These are phyloP conservation scores for Dryoscopus gambensis DNA, from an alignment of 2,113 vertebrate genomes.

Conservation along the genomic window DNA sequence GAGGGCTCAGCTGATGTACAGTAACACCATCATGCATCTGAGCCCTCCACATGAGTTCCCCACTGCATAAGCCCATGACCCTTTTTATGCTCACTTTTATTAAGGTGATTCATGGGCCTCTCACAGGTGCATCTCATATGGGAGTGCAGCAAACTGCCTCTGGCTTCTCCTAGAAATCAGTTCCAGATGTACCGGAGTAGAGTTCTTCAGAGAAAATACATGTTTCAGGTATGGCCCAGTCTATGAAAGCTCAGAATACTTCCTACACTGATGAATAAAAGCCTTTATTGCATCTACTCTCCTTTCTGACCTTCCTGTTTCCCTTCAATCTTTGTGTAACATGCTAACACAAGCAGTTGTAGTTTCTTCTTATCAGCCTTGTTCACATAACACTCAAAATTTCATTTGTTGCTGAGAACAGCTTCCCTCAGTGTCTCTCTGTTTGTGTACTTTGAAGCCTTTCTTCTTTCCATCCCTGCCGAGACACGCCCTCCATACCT, in stretches of 20 bases:
- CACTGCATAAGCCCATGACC: neutral
- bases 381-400: neutral
- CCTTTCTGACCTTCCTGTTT: neutral
- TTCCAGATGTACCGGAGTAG: conserved; percentile 22
- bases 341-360: neutral
- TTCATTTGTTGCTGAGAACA: neutral
- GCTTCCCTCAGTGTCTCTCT: neutral
- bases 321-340: neutral
- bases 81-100: neutral
- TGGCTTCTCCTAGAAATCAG: conserved; percentile 13
- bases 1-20: neutral
- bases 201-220: conserved; percentile 25
- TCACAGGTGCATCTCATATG: conserved; percentile 46
- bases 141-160: neutral
- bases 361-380: neutral
- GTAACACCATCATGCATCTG: neutral
- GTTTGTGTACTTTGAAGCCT: neutral
- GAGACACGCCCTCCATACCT: neutral
- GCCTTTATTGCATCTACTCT: neutral
- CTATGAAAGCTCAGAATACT: neutral
- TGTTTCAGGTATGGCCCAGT: conserved; percentile 8
- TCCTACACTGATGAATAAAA: neutral
- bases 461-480: neutral
- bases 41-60: neutral
- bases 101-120: neutral